phyloP scores from a whole-genome alignment of 1,140 invertebrate species.

The Protaetia brevitarsis region DNA sequence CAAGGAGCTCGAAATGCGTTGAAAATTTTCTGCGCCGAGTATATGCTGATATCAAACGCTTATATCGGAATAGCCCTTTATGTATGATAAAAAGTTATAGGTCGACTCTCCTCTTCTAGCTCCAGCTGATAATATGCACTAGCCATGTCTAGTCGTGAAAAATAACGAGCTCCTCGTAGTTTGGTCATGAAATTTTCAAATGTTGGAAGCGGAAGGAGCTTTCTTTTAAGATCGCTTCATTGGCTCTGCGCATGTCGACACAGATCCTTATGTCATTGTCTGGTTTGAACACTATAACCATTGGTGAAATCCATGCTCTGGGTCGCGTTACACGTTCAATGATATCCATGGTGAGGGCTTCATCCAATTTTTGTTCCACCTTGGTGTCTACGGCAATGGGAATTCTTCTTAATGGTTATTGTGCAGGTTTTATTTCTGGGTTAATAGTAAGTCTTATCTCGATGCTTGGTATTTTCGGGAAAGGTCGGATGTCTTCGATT shows the following conservation, averaged over 20 bases:
- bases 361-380: constrained; percentile 13
- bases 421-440: constrained; percentile 1
- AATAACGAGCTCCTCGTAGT: constrained; percentile 28
- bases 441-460: constrained; percentile 17
- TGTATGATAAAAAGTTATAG: constrained; percentile 32
- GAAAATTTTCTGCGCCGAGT: constrained; percentile 29
- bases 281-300: constrained; percentile 34
- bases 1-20: constrained; percentile 11
- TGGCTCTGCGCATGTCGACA: constrained; percentile 39
- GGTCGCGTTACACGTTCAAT: constrained; percentile 28
- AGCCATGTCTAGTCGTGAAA: constrained; percentile 37
- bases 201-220: constrained; percentile 36
- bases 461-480: constrained; percentile 21
- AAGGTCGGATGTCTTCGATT: background rate
- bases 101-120: constrained; percentile 33
- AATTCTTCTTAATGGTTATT: constrained; percentile 11
- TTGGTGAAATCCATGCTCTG: constrained; percentile 39
- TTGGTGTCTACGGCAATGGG: constrained; percentile 11
- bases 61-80: constrained; percentile 26
- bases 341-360: constrained; percentile 12
- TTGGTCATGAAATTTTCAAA: constrained; percentile 36
- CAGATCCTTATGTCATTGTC: constrained; percentile 39
- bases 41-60: constrained; percentile 26
- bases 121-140: constrained; percentile 41
- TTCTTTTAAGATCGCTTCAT: constrained; percentile 39